Conservation (phyloP, 2,888 invertebrate species). For the Stomorhina lunata region DNA sequence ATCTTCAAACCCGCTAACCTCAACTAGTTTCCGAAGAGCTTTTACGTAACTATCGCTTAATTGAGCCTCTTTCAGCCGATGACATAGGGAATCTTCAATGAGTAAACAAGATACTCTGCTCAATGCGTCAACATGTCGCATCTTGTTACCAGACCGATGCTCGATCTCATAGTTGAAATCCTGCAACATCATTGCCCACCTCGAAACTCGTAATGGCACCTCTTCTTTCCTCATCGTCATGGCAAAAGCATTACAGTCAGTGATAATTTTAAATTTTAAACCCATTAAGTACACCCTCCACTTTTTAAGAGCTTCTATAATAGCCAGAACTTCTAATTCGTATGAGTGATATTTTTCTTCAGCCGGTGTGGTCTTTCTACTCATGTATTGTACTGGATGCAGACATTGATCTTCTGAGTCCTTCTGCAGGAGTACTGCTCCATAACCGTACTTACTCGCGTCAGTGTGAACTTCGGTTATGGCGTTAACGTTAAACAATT, state of each 20-base stretch:
- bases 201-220: conserved; percentile 41
- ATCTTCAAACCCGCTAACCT: too few relatives aligned
- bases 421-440: conserved; percentile 14
- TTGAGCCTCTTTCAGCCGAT: conserved; percentile 53
- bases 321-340: conserved; percentile 19
- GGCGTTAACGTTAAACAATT: background rate
- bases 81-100: conserved; percentile 39
- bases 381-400: conserved; percentile 33
- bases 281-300: conserved; percentile 6
- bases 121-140: conserved; percentile 58
- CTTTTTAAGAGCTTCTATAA: background rate
- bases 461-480: conserved; percentile 4
- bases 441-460: conserved; percentile 14
- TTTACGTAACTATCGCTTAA: conserved; percentile 39
- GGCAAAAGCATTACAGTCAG: conserved; percentile 32
- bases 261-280: background rate
- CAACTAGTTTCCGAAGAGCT: too few relatives aligned
- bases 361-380: background rate
- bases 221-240: conserved; percentile 21
- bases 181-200: conserved; percentile 53
- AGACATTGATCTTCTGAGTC: conserved; percentile 1
- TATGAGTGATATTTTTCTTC: conserved; percentile 25
- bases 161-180: conserved; percentile 32
- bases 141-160: conserved; percentile 46
- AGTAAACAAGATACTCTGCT: conserved; percentile 56